Base-by-base conservation (phyloP, 1,140 invertebrate species). In the Eriocheir sinensis region DNA sequence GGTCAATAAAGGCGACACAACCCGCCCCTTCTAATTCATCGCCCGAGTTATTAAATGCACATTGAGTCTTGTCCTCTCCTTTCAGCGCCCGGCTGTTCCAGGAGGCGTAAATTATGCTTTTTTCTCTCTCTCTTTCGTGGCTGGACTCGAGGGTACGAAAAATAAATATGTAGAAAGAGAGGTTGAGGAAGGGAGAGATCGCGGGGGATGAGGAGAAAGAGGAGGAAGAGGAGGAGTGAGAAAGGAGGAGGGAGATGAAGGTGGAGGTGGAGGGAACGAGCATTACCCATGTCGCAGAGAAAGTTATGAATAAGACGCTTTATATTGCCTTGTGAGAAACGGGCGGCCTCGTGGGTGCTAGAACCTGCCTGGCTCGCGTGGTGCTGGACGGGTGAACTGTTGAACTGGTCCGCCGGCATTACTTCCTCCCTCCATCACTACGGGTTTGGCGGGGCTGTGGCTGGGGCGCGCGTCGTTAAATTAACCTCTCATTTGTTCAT, bases 61-160 rank as follows among this genome's bases (percentile, higher is more conserved):
- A 72, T 72, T 72, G 60, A 72, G 60, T 72, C 60, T 21, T 72
- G 60, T 72, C 60, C 60, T n/a, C 27, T 21, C 60, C 60, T 72
- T 72, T 72, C 60, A 72, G 60, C 12, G 60, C 60, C 60, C 12
- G 60, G 60, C 27, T 72, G 60, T 27, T 72, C 60, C 60, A 72
- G 60, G 60, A 72, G 60, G 60, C 60, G 60, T 72, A 72, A 72
- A 72, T 72, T 72, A 72, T 72, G 60, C n/a, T 72, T n/a, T 72
- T 72, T n/a, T 72, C 21, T 72, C 60, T 15, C 27, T 72, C 60
- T 72, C 21, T 72, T 72, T 72, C 21, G 6, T 72, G 60, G 60
- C 60, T 72, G 60, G 27, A 72, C 60, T n/a, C 60, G 27, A 21
- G 60, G 60, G 60, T 72, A 72, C 60, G 60, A 72, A 72, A 72